These are phyloP conservation scores for Mya arenaria DNA, from an alignment of 1,140 invertebrate species.

Conservation along the genomic window DNA sequence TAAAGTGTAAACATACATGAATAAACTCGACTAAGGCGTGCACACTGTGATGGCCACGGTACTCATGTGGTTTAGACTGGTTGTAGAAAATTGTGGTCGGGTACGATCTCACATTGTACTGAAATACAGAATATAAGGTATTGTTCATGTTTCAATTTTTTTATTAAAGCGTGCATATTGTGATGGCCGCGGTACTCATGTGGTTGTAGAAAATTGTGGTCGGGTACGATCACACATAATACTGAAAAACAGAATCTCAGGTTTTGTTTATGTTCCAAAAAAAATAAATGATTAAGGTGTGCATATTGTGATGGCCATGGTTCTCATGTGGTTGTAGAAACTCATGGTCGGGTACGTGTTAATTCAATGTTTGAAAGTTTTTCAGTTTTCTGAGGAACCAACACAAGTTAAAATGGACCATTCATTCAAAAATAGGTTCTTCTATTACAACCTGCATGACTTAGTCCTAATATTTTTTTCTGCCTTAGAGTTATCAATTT, in stretches of 20 bases:
- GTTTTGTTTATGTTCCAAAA: too few relatives aligned
- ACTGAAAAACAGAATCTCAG: conserved; percentile 81
- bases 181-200: conserved; percentile 86
- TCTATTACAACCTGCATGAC: too few relatives aligned
- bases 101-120: conserved; percentile 87
- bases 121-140: conserved; percentile 79
- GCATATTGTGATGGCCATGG: conserved; percentile 84
- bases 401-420: too few relatives aligned
- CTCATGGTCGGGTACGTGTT: conserved; percentile 90
- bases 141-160: too few relatives aligned
- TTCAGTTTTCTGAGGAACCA: too few relatives aligned
- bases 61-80: conserved; percentile 83
- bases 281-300: conserved; percentile 85
- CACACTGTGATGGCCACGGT: conserved; percentile 85
- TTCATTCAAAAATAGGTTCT: too few relatives aligned
- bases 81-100: conserved; percentile 90
- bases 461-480: too few relatives aligned
- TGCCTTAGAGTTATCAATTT: too few relatives aligned
- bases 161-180: conserved; percentile 84
- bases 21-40: conserved; percentile 87
- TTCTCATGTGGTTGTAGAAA: conserved; percentile 87
- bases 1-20: conserved; percentile 77
- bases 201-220: conserved; percentile 88
- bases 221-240: conserved; percentile 88
- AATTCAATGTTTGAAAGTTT: too few relatives aligned